Base-by-base conservation (phyloP, 2,888 invertebrate genomes). In the Agapostemon virescens region DNA sequence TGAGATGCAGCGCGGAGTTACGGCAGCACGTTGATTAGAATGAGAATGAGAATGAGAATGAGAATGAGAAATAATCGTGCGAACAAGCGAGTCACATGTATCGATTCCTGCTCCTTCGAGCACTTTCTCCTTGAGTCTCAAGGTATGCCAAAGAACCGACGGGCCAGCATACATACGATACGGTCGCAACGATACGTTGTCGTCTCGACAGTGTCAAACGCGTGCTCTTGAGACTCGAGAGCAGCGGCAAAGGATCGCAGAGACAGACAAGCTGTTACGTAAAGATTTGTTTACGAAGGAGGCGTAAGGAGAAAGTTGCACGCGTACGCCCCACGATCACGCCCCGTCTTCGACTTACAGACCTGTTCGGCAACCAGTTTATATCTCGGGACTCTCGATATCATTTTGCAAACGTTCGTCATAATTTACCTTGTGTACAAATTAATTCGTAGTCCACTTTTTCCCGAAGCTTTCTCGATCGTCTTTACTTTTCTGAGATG, bases 211-310 rank as follows among this genome's bases (percentile, higher is more conserved):
- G 69, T 70, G 75, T 75, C 74, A 67, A 75, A 75, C 58, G 38
- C 61, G 61, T 52, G 49, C 42, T 68, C 69, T 79, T 75, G 61
- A 79, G 26, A 49, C 61, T n/a, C 4, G 61, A 61, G 23, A 33
- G 61, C 49, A 23, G 13, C 52, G 30, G 36, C 40, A 58, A 66
- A 45, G 42, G 36, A 36, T 15, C 30, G 55, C 26, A 26, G 70
- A 17, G 66, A 64, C 26, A 26, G 70, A 17, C 69, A 71, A 79
- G 71, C 75, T 76, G 75, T 79, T 79, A 64, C 55, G 30, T 36
- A 30, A 36, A 61, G 11, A 20, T 63, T 71, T 69, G 66, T 78
- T 78, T 64, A 66, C 61, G 33, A 73, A 63, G 45, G 42, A 11
- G 38, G 17, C 7, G 17, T 20, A 66, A 45, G 42, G 63, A 49